A percentile compares a stretch with the other conserved stretches of the same genome.
Evolutionary conservation across 2,888 invertebrate genomes (phyloP).

Genomic region (Nomada ferruginata): DNA sequence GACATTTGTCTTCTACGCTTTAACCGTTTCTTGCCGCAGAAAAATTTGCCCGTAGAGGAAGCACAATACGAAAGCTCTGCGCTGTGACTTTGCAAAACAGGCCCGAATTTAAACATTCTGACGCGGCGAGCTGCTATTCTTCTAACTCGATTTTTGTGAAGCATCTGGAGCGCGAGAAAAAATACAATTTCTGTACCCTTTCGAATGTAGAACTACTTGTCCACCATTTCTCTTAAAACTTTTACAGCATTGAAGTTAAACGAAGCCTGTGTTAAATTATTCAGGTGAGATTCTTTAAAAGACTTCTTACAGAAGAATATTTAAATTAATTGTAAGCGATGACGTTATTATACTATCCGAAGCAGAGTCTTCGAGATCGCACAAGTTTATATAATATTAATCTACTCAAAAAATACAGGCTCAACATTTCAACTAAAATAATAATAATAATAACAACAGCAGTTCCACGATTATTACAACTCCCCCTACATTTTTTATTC

Average conservation of each 20-base stretch:
- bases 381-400: no score
- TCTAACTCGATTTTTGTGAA: slow-evolving; percentile 26
- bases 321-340: no score
- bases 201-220: background rate
- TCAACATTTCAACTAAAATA: no score
- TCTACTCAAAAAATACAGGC: no score
- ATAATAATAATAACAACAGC: no score
- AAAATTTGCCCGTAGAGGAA: background rate
- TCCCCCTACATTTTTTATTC: no score
- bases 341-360: no score
- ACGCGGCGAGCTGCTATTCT: background rate
- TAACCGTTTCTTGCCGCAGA: background rate
- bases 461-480: no score
- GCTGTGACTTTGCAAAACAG: slow-evolving; percentile 25
- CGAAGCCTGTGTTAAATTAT: background rate
- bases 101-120: slow-evolving; percentile 10
- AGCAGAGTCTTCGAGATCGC: no score
- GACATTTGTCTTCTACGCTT: background rate
- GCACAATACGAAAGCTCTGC: background rate
- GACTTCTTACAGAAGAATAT: no score
- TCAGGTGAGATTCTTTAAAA: background rate
- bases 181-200: background rate
- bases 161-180: slow-evolving; percentile 7
- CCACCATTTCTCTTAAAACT: no score
- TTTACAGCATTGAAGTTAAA: background rate